Conservation (phyloP, 2,888 invertebrate species). For the Apamea epomidion region DNA sequence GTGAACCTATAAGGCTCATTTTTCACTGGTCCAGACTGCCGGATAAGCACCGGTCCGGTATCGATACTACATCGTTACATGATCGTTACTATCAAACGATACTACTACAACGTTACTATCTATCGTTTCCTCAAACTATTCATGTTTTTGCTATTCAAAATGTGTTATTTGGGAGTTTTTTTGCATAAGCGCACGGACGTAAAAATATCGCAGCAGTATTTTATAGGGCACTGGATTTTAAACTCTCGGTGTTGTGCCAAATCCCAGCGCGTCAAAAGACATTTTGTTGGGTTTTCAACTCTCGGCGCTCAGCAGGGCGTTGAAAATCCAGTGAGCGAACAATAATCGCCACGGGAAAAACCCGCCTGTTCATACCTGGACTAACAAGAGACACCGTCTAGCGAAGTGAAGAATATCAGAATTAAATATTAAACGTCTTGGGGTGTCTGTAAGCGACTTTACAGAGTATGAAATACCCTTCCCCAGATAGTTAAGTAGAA, state of each 20-base stretch:
- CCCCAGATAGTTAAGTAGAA: background rate
- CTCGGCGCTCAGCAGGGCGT: background rate
- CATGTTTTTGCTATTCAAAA: background rate
- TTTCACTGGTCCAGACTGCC: background rate
- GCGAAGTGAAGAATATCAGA: background rate
- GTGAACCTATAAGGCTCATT: background rate
- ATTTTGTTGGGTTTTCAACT: background rate
- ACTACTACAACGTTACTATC: no score
- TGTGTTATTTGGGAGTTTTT: background rate
- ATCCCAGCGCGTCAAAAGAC: no score
- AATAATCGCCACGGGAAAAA: background rate
- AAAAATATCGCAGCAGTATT: no score
- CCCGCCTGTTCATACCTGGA: no score
- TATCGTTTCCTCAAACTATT: background rate
- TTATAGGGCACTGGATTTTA: no score
- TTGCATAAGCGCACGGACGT: background rate
- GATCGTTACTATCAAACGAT: no score
- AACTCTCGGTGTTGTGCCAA: no score
- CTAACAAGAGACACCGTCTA: background rate
- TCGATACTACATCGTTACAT: background rate
- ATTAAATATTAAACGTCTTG: background rate
- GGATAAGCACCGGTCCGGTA: background rate
- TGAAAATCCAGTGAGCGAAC: background rate
- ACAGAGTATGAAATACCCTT: background rate
- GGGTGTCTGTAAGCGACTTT: background rate